A percentile compares a stretch with the other conserved stretches of the same genome.
phyloP scores from a whole-genome alignment of 2,113 vertebrate species.

The Microtus montanus region DNA sequence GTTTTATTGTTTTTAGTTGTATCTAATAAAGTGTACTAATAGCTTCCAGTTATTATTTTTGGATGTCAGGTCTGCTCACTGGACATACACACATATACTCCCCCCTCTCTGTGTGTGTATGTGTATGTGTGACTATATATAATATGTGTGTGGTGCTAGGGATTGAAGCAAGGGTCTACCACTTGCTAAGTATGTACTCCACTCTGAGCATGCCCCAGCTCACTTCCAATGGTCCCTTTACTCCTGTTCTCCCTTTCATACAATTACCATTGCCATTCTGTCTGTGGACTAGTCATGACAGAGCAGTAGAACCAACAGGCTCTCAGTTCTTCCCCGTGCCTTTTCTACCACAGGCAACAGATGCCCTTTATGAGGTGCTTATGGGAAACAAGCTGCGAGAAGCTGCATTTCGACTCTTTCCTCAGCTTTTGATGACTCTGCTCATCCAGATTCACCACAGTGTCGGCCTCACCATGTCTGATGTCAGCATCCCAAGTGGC shows the following conservation, averaged over 20 bases:
- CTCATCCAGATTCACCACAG: slow-evolving; percentile 78
- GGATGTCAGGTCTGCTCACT: slow-evolving; percentile 10
- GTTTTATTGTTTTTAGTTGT: background rate
- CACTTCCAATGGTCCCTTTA: background rate
- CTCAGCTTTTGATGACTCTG: slow-evolving; percentile 77
- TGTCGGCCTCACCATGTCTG: slow-evolving; percentile 76
- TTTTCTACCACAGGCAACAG: slow-evolving; percentile 69
- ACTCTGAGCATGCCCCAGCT: background rate
- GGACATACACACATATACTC: background rate
- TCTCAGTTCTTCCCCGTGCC: slow-evolving; percentile 29
- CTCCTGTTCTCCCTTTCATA: background rate
- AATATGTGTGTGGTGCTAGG: background rate
- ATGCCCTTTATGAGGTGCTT: slow-evolving; percentile 75
- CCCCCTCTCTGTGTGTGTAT: background rate
- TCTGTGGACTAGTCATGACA: background rate
- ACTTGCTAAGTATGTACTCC: background rate
- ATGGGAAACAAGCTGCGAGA: slow-evolving; percentile 68
- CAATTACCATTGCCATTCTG: background rate
- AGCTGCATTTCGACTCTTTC: slow-evolving; percentile 72
- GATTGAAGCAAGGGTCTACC: background rate
- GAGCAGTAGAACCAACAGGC: background rate
- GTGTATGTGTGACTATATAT: background rate
- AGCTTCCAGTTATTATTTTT: slow-evolving; percentile 25
- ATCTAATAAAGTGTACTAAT: background rate
- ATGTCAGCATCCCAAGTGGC: slow-evolving; percentile 61